phyloP scores from a whole-genome alignment of 2,113 vertebrate species.

The Thomomys bottae region DNA sequence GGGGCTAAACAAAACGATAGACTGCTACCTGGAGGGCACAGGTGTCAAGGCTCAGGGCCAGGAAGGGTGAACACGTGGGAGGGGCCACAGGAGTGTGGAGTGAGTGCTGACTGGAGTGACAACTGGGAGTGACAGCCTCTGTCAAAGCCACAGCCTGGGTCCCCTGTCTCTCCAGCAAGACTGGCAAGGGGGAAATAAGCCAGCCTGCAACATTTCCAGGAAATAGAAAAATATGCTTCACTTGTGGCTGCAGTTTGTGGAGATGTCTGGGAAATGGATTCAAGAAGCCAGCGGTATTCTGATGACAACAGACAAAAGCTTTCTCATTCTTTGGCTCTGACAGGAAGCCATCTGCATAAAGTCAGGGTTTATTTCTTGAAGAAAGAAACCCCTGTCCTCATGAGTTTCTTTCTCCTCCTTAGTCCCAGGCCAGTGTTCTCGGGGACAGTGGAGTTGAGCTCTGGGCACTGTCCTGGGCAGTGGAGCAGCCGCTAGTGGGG shows the following conservation, averaged over 20 bases:
- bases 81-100: rapidly evolving
- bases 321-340: neutral
- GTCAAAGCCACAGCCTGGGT: rapidly evolving
- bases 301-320: neutral
- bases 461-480: no score
- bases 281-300: neutral
- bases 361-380: neutral
- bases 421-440: neutral
- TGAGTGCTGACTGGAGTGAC: neutral
- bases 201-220: neutral
- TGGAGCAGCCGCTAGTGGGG: neutral
- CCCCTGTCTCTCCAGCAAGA: neutral
- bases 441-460: neutral
- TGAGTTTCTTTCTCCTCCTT: rapidly evolving
- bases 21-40: neutral
- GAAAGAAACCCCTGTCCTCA: neutral
- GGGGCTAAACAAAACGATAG: neutral
- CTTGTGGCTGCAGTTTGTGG: neutral
- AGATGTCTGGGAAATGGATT: neutral
- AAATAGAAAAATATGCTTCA: rapidly evolving
- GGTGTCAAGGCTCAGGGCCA: neutral
- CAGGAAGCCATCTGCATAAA: neutral
- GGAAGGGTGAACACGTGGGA: rapidly evolving
- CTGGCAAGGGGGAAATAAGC: neutral
- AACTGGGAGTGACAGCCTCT: no score